Base-by-base conservation (phyloP, 2,888 invertebrate genomes). In the Marronus borbonicus region DNA sequence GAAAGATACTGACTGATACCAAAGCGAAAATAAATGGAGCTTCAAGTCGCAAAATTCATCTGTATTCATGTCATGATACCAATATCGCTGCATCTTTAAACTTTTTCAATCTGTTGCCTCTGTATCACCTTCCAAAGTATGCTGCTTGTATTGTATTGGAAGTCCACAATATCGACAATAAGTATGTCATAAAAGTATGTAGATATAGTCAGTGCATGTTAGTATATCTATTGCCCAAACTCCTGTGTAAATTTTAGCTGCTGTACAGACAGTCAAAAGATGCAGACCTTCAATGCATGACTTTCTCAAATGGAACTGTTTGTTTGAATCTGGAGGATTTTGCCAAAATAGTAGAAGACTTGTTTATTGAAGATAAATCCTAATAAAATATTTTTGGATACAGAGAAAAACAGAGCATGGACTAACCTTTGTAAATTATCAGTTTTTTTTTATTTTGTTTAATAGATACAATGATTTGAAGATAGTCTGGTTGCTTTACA, bases 1-100 rank as follows among this genome's bases (percentile, higher is more conserved):
- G 36, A 36, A 64, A 76, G 28, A 76, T 76, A 31, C n/a, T 76
- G 31, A 10, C 10, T n/a, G 76, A 76, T 31, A 65, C 76, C 4
- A 49, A 50, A 36, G 65, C 24, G 3, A 76, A 66, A 66, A 76
- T 76, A 20, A 55, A 68, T 17, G 76, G 50, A 20, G 50, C 8
- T 17, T 65, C 75, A 31, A 62, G 68, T 10, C 24, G 31, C 14
- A 78, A 78, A 50, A 76, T 78, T 50, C 68, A 75, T 24, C 14
- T 78, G 31, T 76, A 68, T n/a, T 76, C 78, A 10, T 49, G 69
- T n/a, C 76, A 78, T 49, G 78, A 76, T 24, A 36, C 44, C 24
- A 78, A 69, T 7, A 52, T 78, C 3, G 75, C 68, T 31, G 12
- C 49, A 12, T 17, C 39, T 14, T 52, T 77, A 28, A 64, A 52